These are phyloP conservation scores for Leucania comma DNA, from an alignment of 2,888 invertebrate genomes.

Conservation along the genomic window DNA sequence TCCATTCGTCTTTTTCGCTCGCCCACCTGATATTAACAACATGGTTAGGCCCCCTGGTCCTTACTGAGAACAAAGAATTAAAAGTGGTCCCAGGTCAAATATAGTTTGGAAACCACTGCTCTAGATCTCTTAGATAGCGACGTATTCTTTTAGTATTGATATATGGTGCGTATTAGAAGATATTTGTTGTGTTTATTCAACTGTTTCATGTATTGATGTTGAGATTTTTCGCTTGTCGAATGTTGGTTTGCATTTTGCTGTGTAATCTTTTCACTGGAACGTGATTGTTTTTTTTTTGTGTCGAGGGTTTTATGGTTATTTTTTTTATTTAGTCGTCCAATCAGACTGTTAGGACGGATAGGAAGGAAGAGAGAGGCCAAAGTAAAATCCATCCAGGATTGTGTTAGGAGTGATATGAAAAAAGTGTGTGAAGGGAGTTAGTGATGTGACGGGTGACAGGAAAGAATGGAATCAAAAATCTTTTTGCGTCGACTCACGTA, in stretches of 20 bases:
- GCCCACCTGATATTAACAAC: no score
- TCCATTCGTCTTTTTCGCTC: no score
- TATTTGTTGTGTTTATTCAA: conserved; percentile 27
- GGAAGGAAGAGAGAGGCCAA: no score
- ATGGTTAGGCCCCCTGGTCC: no score
- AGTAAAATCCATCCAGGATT: no score
- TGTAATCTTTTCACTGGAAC: neutral
- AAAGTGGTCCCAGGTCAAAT: neutral
- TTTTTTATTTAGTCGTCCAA: neutral
- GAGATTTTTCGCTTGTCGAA: neutral
- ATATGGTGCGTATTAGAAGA: conserved; percentile 21
- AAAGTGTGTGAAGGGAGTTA: no score
- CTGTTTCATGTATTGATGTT: conserved; percentile 7
- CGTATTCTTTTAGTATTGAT: conserved; percentile 41
- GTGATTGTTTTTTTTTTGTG: neutral
- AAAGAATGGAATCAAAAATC: no score
- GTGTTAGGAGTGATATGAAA: no score
- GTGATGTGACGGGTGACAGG: no score
- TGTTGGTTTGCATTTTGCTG: neutral
- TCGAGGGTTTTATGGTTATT: neutral
- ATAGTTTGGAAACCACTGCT: neutral
- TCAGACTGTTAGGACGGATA: neutral
- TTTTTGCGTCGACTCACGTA: no score
- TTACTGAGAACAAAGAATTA: no score
- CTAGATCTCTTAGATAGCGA: conserved; percentile 4